Percentiles rank a stretch among this genome's conserved stretches.
phyloP scores from a whole-genome alignment of 2,797 vertebrate species.

The Poecilia velifera region DNA sequence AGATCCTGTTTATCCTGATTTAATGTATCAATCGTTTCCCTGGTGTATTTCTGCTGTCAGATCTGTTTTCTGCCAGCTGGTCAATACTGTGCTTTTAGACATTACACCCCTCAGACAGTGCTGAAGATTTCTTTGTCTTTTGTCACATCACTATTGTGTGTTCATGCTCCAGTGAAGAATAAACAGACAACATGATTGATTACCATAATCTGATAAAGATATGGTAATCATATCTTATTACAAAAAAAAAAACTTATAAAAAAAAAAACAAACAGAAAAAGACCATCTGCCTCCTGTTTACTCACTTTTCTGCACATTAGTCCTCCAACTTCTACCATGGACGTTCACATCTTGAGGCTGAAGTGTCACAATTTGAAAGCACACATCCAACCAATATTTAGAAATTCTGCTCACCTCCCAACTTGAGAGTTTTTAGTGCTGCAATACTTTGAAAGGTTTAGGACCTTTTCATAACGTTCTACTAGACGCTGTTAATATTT shows the following conservation, averaged over 20 bases:
- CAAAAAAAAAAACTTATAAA: no score
- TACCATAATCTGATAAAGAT: background rate
- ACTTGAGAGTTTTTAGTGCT: background rate
- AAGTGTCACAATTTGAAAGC: background rate
- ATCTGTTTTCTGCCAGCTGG: background rate
- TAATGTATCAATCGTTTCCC: background rate
- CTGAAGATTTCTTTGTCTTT: background rate
- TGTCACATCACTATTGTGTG: background rate
- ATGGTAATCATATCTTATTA: no score
- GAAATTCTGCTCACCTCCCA: background rate
- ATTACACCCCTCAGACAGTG: background rate
- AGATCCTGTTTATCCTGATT: background rate
- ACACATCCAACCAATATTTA: background rate
- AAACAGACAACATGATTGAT: no score
- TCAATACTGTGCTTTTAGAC: background rate
- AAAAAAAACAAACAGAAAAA: background rate
- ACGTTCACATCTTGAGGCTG: background rate
- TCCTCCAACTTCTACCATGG: background rate
- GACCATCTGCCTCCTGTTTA: background rate
- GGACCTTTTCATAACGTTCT: background rate
- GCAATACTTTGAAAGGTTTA: background rate
- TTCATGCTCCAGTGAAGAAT: background rate
- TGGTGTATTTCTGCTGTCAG: background rate
- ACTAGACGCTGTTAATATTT: background rate
- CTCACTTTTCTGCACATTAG: background rate